Base-by-base conservation (phyloP, 92 coral and sea anemone genomes). In the Porites evermanni region DNA sequence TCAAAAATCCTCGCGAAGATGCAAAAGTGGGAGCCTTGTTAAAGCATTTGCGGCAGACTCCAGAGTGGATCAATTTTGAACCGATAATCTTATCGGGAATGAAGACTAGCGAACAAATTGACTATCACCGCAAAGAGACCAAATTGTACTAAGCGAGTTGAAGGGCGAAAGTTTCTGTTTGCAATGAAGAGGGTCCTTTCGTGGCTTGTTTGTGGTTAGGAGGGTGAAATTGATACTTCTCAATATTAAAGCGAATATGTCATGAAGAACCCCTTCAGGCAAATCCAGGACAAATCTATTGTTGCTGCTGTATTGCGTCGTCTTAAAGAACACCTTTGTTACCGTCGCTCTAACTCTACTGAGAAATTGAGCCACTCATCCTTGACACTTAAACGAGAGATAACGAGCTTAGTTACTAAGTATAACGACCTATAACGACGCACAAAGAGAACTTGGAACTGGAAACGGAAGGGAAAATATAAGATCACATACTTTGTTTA, bases 81-180 rank as follows among this genome's bases (percentile, higher is more conserved):
- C 26, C 77, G 85, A 81, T 81, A 54, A 81, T 54, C 77, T 81
- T 81, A 81, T 81, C 85, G 77, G 74, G 14, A 81, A 81, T 81
- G 58, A 56, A 59, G 77, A 10, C 23, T 23, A 70, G 77, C 77
- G 77, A 70, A 81, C 85, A 81, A 81, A 81, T 81, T 81, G 65
- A 44, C 18, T 53, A 38, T 81, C 77, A 81, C 75, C 67, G 85
- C 68, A 14, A 12, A 75, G 12, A 53, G 53, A 53, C 11, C 53
- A 23, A 26, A 26, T 53, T 38, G 47, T 29, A 26, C 70, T 13
- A 2, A 24, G 68, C n/a, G 29, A 13, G 67, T 26, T 77, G 61
- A 18, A 56, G 16, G 17, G 23, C 19, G 16, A 52, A 17, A 32
- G 7, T 4, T 47, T 12, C 71, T 24, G 65, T 67, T 80, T 29